Base-by-base conservation (phyloP, 1,140 invertebrate species). In the Alviniconcha marisindica region DNA sequence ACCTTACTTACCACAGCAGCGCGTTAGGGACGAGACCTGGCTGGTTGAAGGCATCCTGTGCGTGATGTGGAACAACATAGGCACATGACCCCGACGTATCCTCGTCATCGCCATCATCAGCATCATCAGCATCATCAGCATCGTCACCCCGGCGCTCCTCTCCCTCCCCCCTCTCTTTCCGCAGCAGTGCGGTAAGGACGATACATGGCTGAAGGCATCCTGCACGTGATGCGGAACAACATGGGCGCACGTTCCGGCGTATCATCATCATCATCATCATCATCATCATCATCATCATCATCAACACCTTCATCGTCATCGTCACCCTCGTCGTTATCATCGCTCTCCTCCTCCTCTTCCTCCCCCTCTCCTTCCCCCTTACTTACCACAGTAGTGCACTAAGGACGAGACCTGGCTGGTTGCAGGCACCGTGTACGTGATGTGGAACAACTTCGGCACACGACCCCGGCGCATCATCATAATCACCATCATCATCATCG, bases 371-470 rank as follows among this genome's bases (percentile, higher is more conserved):
- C n/a, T n/a, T n/a, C n/a, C n/a, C 66, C n/a, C 14, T 71, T 71
- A 71, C 66, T 36, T 10, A 12, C 33, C 28, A 14, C 12, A 36
- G 51, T 28, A n/a, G 21, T 36, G 2, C 21, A 14, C 10, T 12
- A 14, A 54, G 24, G 10, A 54, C 51, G 12, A 24, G 10, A 12
- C 54, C 10, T 54, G 51, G 12, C 51, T 24, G 51, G 15, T 86
- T 86, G 15, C 87, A 91, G 98, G 98, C 74, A 97, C 99, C 36
- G 96, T 99, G 88, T 99, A 98, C 92, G 97, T 99, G 66, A 99
- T 99, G 96, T 99, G 87, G 87, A 79, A 83, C 28, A 90, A 91
- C 71, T 83, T 90, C 36, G 88, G 87, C 0, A 69, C 86, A 14
- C 40, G 69, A 24, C 66, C 51, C 18, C 83, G 80, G 40, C 38